Percentiles rank a stretch among this genome's conserved stretches.
Evolutionary conservation across 2,113 vertebrate species (phyloP).

Genomic region (Phasianus colchicus): DNA sequence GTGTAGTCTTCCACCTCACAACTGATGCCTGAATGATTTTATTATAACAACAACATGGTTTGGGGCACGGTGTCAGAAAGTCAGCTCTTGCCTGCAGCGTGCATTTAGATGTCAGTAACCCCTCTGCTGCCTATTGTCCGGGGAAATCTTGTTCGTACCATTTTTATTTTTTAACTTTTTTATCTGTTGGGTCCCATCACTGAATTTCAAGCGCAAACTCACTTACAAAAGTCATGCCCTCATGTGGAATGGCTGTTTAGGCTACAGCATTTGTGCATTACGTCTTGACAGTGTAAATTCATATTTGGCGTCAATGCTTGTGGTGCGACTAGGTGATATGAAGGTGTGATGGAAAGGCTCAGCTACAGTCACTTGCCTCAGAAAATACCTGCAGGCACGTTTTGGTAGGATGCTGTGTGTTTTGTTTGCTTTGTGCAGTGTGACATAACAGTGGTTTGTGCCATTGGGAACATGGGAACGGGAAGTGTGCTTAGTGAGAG

Average conservation of each 20-base stretch:
- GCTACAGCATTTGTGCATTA: background rate
- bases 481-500: background rate
- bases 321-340: background rate
- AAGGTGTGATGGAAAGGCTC: background rate
- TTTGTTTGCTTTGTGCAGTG: background rate
- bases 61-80: conserved; percentile 60
- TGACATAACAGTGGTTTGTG: background rate
- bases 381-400: background rate
- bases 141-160: background rate
- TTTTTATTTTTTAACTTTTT: background rate
- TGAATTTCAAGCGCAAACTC: background rate
- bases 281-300: conserved; percentile 15
- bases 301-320: background rate
- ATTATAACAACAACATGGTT: conserved; percentile 65
- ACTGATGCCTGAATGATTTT: conserved; percentile 69
- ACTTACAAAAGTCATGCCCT: background rate
- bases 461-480: background rate
- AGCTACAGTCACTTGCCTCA: background rate
- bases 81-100: conserved; percentile 39
- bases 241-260: background rate
- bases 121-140: background rate
- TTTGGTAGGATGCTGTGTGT: background rate
- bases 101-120: background rate
- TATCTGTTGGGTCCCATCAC: background rate
- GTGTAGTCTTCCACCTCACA: conserved; percentile 25